Evolutionary conservation across 1,140 invertebrate genomes (phyloP), one percentile per base, ranked within the genome.

Genomic region (Plectrocnemia conspersa): DNA sequence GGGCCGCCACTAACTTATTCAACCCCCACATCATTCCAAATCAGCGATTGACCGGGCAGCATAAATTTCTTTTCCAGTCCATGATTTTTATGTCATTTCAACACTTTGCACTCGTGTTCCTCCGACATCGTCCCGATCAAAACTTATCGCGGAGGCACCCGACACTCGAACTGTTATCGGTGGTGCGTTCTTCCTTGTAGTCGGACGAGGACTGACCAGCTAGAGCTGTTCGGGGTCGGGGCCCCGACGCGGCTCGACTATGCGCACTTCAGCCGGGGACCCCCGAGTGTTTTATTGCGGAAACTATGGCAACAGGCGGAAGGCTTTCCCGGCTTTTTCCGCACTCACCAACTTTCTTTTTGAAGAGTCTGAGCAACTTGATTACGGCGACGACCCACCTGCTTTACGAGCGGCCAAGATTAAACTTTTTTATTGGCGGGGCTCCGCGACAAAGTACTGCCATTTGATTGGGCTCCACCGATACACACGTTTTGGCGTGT

Each of bases 251-350:
- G 36, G 36, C 36, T 40, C 15, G 7, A 15, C 36, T 6, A n/a
- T 6, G 36, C 7, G 36, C 7, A n/a, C 44, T 13, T 45, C 42
- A 13, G 23, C 44, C 9, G 25, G 38, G 9, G 50, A 25, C 52
- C 29, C 52, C 27, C 24, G 27, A 33, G 52, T 54, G 40, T 53
- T 53, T 53, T 35, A 35, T 46, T 46, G 41, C 41, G 52, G 52
- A 54, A 54, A 54, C 52, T 54, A 54, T 54, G 52, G 52, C 52
- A 54, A 54, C 52, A 54, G 52, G 52, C 52, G 44, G 44, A 19
- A 29, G 27, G 27, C 27, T 29, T 29, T 29, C 6, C 6, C 27
- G 27, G 6, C 27, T 7, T n/a, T 29, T 29, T 29, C n/a, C n/a
- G 6, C 27, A 29, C 6, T 29, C n/a, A 29, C 27, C n/a, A 29